Conservation (phyloP, 2,797 vertebrate species). For the Rhabdophis nuchalis region DNA sequence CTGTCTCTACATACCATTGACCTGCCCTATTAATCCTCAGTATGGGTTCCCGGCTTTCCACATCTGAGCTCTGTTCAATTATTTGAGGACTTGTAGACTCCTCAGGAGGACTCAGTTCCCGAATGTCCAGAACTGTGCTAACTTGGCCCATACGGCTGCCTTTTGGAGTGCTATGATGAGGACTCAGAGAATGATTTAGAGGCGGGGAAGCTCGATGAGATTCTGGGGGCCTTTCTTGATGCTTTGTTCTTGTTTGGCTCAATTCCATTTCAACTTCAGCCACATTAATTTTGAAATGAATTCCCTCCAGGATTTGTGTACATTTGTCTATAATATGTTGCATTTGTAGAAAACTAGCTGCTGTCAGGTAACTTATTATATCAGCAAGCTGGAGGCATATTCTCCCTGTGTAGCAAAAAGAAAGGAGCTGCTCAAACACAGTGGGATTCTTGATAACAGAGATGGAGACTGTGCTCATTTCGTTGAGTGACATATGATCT, state of each 20-base stretch:
- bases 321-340: conserved; percentile 98
- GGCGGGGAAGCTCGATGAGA: conserved; percentile 71
- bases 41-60: conserved; percentile 83
- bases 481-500: conserved; percentile 97
- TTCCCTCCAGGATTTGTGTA: conserved; percentile 93
- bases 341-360: conserved; percentile 98
- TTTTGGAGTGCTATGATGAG: conserved; percentile 71
- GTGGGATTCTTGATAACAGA: conserved; percentile 93
- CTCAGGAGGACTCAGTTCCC: conserved; percentile 83
- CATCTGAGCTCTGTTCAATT: conserved; percentile 81
- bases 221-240: conserved; percentile 73
- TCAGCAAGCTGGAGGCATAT: conserved; percentile 93
- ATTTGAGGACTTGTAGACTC: conserved; percentile 88
- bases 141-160: conserved; percentile 76
- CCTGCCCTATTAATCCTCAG: conserved; percentile 92
- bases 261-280: conserved; percentile 83
- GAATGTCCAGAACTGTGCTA: conserved; percentile 76
- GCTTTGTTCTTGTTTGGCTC: conserved; percentile 77
- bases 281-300: conserved; percentile 94
- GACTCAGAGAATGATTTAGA: conserved; percentile 75
- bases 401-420: conserved; percentile 95
- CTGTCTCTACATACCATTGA: conserved; percentile 95
- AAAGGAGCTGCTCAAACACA: conserved; percentile 94
- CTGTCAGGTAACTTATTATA: conserved; percentile 97
- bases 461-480: conserved; percentile 97